Base-by-base conservation (phyloP, 2,888 invertebrate species). In the Napeogenes sylphis region DNA sequence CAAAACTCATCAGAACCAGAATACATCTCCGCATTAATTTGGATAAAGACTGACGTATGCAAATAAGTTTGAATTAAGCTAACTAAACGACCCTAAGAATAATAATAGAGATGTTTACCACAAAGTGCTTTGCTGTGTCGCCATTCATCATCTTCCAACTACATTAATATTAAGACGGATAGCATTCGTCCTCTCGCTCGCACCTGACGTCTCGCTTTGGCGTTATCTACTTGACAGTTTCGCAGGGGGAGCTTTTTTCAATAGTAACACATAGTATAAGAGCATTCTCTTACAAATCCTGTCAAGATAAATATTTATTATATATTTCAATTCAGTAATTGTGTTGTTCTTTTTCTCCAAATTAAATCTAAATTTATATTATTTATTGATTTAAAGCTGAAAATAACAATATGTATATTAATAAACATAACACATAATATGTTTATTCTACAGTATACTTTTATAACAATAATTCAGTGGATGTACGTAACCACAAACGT, bases 91-190 rank as follows among this genome's bases (percentile, higher is more conserved):
- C 74, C 76, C 77, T 78, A 82, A 83, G 82, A 84, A 85, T 83
- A 82, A 85, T 83, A 85, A 84, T 81, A 79, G 82, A 76, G 71
- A 77, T 81, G 82, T 83, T 84, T 82, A 82, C 83, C 80, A 72
- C 83, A 84, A 84, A 90, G 89, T 89, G 89, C 88, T 87, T 88
- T 87, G 82, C 84, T 81, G 71, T 90, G 89, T 89, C 86, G 75
- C 80, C 81, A 86, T 89, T 88, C 84, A 87, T 90, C 89, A 88
- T 86, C 69, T 68, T 61, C 68, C 66, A 69, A 69, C 68, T 84
- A 83, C 82, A 82, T 86, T 84, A 82, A 82, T 83, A 85, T 83
- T 82, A 82, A 84, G 85, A 87, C 80, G 80, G 82, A 85, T 85
- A 75, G 81, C 71, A 72, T 73, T 75, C 73, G 73, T 77, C 74